Base-by-base conservation (phyloP, 2,888 invertebrate genomes). In the Apodemia duryi region DNA sequence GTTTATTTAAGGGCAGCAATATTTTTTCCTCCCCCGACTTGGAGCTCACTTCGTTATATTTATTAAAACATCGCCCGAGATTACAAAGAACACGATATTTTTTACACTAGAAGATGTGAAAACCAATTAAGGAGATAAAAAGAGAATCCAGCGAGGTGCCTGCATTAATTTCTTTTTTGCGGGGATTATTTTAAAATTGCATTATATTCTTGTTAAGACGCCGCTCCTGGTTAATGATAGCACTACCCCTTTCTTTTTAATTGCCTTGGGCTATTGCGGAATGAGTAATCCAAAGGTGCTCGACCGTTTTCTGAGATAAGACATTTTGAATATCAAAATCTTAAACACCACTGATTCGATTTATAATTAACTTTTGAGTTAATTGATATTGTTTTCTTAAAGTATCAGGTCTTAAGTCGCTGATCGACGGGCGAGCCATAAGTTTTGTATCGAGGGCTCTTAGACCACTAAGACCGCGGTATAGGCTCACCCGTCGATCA, bases 41-140 rank as follows among this genome's bases (percentile, higher is more conserved):
- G 75, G 32, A 74, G 80, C 79, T 87, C 88, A 91, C 91, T 91
- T 89, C 89, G 91, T 91, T 91, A 91, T 91, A 91, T 91, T 91
- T 91, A 91, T 91, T 91, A 91, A 91, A 91, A 91, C 91, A 91
- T 88, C 91, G 85, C 84, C 89, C 85, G 88, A 91, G 91, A 91
- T 91, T 91, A 91, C 88, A 88, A 88, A 90, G 89, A 89, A 90
- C 88, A 90, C 85, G 90, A 91, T 91, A 91, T 91, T 91, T 90
- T 91, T 91, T 91, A 86, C 86, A 91, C 87, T 84, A 86, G 84
- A 88, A 92, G 92, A 92, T 92, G 91, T 91, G 91, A 92, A 92
- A 92, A 92, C 91, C 91, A 92, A 92, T 92, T 92, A 92, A 91
- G 88, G 85, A 92, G 92, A 92, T 92, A 92, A 92, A 92, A 91